phyloP scores from a whole-genome alignment of 1,140 invertebrate species.

The Acromyrmex charruanus region DNA sequence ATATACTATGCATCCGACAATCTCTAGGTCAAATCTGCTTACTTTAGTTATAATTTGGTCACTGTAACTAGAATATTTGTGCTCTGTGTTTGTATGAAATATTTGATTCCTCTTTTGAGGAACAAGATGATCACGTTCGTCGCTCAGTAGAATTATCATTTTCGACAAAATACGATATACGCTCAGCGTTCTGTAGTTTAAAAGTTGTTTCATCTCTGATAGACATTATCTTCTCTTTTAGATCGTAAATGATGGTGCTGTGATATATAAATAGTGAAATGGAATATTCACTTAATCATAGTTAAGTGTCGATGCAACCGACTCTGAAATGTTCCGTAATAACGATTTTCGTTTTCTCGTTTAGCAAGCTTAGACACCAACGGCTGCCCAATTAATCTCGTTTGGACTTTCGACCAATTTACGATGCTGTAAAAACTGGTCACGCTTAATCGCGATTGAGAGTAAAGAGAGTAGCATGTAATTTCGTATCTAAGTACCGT shows the following conservation, averaged over 20 bases:
- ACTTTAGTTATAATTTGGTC: conserved; percentile 44
- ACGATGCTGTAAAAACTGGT: conserved; percentile 22
- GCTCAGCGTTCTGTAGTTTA: neutral
- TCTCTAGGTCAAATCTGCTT: conserved; percentile 26
- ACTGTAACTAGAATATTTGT: conserved; percentile 49
- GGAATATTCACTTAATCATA: conserved; percentile 6
- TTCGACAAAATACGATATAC: neutral
- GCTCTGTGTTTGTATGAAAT: conserved; percentile 48
- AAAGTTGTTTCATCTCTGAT: neutral
- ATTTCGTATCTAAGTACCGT: conserved; percentile 24
- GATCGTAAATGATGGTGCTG: neutral
- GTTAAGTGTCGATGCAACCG: neutral
- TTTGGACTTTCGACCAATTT: conserved; percentile 34
- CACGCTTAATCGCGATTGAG: conserved; percentile 16
- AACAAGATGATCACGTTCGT: neutral
- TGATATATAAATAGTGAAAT: neutral
- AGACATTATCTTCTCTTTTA: neutral
- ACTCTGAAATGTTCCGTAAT: conserved; percentile 6
- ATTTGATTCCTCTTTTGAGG: conserved; percentile 42
- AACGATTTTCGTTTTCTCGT: conserved; percentile 18
- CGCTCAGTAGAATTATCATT: conserved; percentile 27
- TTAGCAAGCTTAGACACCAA: neutral
- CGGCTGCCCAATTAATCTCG: conserved; percentile 13
- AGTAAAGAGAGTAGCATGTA: conserved; percentile 17
- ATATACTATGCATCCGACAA: neutral